phyloP scores from a whole-genome alignment of 2,888 invertebrate genomes.

The Omphaloscelis lunosa region DNA sequence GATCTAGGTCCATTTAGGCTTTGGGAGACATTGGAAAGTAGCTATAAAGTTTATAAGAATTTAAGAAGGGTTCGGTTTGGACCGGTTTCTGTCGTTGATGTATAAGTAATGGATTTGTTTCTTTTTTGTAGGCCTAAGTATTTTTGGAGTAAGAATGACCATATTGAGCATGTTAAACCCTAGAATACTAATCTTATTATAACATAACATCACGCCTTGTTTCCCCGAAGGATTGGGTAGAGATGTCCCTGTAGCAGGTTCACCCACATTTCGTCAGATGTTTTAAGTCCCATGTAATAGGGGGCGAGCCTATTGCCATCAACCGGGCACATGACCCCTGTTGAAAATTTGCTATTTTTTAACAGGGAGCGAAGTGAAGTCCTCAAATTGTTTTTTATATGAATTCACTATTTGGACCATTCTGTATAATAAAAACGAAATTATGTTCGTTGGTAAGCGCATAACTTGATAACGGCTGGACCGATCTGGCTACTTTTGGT shows the following conservation, averaged over 20 bases:
- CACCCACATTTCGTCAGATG: too few relatives aligned
- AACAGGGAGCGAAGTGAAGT: too few relatives aligned
- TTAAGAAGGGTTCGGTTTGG: constrained; percentile 8
- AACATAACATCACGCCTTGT: background rate
- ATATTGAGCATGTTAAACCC: background rate
- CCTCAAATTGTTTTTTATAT: too few relatives aligned
- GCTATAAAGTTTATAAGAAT: constrained; percentile 39
- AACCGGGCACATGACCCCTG: too few relatives aligned
- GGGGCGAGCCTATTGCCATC: too few relatives aligned
- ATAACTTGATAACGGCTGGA: background rate
- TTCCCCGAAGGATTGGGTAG: too few relatives aligned
- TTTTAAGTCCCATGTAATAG: too few relatives aligned
- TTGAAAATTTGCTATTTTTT: too few relatives aligned
- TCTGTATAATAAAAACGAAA: background rate
- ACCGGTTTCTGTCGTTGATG: constrained; percentile 9
- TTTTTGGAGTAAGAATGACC: background rate
- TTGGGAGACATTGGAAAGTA: constrained; percentile 1
- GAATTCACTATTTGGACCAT: too few relatives aligned
- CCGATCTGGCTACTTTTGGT: background rate
- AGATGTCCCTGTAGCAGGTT: too few relatives aligned
- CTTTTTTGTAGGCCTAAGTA: background rate
- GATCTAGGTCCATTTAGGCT: constrained; percentile 32
- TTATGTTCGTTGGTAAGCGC: background rate
- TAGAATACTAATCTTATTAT: background rate
- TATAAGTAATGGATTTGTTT: constrained; percentile 19